Percentiles rank a stretch among this genome's conserved stretches.
Conservation (phyloP, 1,140 invertebrate genomes). For the Formica exsecta region DNA sequence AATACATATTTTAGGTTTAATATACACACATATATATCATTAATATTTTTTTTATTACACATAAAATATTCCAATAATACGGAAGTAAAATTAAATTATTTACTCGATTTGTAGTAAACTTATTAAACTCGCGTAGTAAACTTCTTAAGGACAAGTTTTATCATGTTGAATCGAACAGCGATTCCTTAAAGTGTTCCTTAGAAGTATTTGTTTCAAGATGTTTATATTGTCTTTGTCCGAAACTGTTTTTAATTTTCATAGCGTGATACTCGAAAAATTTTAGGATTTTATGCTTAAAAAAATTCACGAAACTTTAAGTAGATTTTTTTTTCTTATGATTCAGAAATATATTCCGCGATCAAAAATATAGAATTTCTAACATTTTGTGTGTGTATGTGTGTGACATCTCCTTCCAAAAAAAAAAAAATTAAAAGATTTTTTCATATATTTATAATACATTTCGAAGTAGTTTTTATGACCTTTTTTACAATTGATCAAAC, state of each 20-base stretch:
- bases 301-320: background rate
- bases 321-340: background rate
- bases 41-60: slow-evolving; percentile 6
- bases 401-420: background rate
- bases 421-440: background rate
- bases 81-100: background rate
- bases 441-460: background rate
- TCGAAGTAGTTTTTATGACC: background rate
- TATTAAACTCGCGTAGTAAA: slow-evolving; percentile 14
- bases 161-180: background rate
- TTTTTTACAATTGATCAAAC: background rate
- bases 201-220: background rate
- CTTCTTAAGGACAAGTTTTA: background rate
- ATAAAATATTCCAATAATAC: background rate
- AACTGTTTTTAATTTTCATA: background rate
- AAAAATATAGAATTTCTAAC: background rate
- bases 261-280: background rate
- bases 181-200: background rate
- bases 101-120: background rate
- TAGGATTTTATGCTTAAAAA: background rate
- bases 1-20: background rate
- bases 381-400: background rate
- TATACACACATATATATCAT: background rate
- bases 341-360: background rate
- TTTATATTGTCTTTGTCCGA: background rate